phyloP scores from a whole-genome alignment of 2,888 invertebrate species.

The Muschampia plurimacula region DNA sequence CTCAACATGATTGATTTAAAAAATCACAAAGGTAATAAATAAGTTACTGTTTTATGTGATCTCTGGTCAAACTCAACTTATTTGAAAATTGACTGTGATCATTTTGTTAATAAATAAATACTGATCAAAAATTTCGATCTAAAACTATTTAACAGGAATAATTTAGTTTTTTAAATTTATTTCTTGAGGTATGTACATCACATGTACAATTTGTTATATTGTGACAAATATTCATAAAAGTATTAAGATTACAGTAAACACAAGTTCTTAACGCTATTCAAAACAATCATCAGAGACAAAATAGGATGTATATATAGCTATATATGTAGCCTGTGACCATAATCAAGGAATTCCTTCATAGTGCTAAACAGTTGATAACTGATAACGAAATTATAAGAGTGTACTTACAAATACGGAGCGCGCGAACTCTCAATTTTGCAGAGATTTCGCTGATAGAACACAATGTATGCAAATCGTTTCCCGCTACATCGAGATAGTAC shows the following conservation, averaged over 20 bases:
- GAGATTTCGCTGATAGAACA: constrained; percentile 22
- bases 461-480: constrained; percentile 20
- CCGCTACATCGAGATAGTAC: constrained; percentile 31
- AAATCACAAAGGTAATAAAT: background rate
- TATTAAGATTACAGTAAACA: too few relatives aligned
- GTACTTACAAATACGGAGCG: constrained; percentile 24
- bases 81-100: too few relatives aligned
- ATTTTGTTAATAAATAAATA: too few relatives aligned
- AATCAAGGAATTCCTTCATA: background rate
- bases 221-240: too few relatives aligned
- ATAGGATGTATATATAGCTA: background rate
- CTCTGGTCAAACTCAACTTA: too few relatives aligned
- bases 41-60: background rate
- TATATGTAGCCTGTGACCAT: background rate
- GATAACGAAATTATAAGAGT: constrained; percentile 11
- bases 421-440: constrained; percentile 9
- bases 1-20: background rate
- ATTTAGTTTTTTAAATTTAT: too few relatives aligned
- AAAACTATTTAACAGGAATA: too few relatives aligned
- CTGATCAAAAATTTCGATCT: too few relatives aligned
- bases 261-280: too few relatives aligned
- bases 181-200: too few relatives aligned
- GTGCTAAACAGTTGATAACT: constrained; percentile 37
- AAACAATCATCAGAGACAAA: background rate
- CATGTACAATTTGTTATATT: too few relatives aligned